Evolutionary conservation across 92 coral and sea anemone species (phyloP), one percentile per base, ranked within the genome.

Genomic region (Epizoanthus fatuus): DNA sequence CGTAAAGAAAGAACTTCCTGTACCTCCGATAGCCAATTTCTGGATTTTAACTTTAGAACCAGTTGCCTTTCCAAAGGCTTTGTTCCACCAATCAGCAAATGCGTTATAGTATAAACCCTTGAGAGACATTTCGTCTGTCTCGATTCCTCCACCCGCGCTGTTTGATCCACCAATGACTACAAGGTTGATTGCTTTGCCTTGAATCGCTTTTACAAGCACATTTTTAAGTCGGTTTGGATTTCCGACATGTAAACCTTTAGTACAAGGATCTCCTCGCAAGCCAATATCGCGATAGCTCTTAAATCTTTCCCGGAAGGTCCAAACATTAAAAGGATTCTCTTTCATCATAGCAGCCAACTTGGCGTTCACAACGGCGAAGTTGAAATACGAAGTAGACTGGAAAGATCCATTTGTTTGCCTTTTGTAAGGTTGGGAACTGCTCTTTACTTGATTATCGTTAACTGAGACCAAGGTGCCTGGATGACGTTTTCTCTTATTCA

Each of bases 91-190:
- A 59, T 89, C 83, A 47, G 75, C 76, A 54, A 95, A 91, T 49
- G 85, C 84, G 8, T 83, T 84, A 22, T 75, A 89, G 65, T 86
- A 95, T 51, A 88, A 59, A n/a, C 90, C 92, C 0, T 87, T 53
- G 15, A 90, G 51, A 57, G 87, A 66, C 29, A 86, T 74, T 51
- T 91, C 91, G 63, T 88, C 93, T 20, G 76, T 86, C 39, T 88
- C 86, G 13, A 95, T 51, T 7, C 94, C 95, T n/a, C 96, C 98
- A 10, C 96, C 98, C 10, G 98, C 98, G 19, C 93, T 90, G 64
- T 95, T 95, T 7, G 98, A 95, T 5, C 98, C 97, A 15, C 97
- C 97, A 3, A 93, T 83, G 37, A 94, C 91, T 67, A 90, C 84
- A 3, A 92, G n/a, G 14, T 90, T 84, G 15, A 95, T 76, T 16